Percentiles rank a stretch among this genome's conserved stretches.
These are phyloP conservation scores for Hapalemur alaotrensis DNA, from an alignment of 2,797 vertebrate species.

Conservation along the genomic window DNA sequence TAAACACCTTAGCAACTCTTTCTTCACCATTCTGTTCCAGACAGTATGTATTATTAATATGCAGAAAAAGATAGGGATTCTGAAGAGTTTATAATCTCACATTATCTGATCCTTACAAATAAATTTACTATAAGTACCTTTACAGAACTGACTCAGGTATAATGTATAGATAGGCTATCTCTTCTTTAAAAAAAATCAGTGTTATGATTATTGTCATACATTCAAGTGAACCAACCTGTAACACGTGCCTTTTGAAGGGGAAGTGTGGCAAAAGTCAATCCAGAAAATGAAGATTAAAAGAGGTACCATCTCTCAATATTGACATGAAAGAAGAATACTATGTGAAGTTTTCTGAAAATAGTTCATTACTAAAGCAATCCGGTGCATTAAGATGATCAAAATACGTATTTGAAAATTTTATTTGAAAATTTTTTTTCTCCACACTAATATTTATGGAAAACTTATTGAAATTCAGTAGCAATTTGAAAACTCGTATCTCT, in stretches of 20 bases:
- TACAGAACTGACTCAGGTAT: background rate
- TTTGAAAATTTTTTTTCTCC: background rate
- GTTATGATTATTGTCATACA: background rate
- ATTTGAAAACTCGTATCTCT: background rate
- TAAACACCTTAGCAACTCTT: background rate
- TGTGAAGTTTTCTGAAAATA: background rate
- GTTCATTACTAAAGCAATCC: background rate
- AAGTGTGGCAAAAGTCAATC: background rate
- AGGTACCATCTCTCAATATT: background rate
- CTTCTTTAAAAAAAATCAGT: background rate
- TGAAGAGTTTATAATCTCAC: background rate
- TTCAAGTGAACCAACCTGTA: background rate
- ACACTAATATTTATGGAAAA: background rate
- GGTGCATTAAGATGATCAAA: background rate
- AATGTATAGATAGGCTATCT: background rate
- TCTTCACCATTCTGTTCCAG: background rate
- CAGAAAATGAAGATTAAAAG: background rate
- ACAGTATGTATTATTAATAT: background rate
- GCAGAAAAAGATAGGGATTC: background rate
- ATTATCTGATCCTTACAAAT: background rate
- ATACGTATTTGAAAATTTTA: background rate
- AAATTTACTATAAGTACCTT: background rate
- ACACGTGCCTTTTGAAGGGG: background rate
- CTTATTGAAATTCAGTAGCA: background rate
- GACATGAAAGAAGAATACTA: background rate